phyloP scores from a whole-genome alignment of 1,140 invertebrate genomes.

The Euborellia annulipes region DNA sequence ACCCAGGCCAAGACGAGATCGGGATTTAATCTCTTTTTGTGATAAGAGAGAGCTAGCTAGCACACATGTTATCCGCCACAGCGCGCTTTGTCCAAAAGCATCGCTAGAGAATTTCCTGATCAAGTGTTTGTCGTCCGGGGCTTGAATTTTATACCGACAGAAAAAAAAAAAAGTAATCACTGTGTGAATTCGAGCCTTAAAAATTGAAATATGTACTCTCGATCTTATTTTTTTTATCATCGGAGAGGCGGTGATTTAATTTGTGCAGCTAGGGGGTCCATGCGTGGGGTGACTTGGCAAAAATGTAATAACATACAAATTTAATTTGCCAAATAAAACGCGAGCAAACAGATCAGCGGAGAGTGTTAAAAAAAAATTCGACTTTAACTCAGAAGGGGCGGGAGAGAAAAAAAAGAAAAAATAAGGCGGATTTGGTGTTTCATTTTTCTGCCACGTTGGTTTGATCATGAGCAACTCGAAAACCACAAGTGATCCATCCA shows the following conservation, averaged over 20 bases:
- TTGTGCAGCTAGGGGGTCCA: constrained; percentile 8
- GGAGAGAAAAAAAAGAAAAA: not conserved
- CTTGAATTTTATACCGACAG: constrained; percentile 1
- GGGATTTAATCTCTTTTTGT: too few relatives aligned
- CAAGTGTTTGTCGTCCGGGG: constrained; percentile 6
- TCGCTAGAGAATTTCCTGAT: constrained; percentile 10
- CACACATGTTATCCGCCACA: too few relatives aligned
- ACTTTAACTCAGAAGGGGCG: not conserved
- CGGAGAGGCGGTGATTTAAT: constrained; percentile 20
- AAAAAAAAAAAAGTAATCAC: constrained; percentile 22
- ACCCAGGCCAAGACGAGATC: too few relatives aligned
- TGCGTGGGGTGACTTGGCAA: constrained; percentile 9
- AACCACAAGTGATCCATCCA: too few relatives aligned
- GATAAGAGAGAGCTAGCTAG: too few relatives aligned
- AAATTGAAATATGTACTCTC: constrained; percentile 24
- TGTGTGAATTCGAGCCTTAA: constrained; percentile 22
- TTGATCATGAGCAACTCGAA: constrained; percentile 27
- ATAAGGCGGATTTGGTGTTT: constrained; percentile 31
- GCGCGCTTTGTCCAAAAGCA: too few relatives aligned
- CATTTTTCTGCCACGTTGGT: constrained; percentile 31
- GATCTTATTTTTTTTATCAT: constrained; percentile 23
- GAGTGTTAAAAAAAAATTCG: not conserved
- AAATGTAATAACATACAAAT: constrained; percentile 24
- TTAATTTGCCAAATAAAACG: constrained; percentile 22
- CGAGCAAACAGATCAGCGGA: not conserved